Base-by-base conservation (phyloP, 1,140 invertebrate species). In the Tyrophagus putrescentiae region DNA sequence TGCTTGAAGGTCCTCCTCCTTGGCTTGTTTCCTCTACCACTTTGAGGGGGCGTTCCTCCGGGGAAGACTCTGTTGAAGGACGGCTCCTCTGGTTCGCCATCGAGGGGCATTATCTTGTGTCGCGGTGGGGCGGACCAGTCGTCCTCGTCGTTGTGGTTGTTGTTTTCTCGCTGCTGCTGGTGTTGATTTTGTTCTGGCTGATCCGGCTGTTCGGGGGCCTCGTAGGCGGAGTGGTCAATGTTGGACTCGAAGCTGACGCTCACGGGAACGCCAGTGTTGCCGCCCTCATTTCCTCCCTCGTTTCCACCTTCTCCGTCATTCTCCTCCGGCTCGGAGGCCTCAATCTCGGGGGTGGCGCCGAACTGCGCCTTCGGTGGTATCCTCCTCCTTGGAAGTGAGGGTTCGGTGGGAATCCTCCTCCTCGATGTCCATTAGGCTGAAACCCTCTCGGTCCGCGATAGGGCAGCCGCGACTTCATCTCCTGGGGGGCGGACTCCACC, bases 401-500 rank as follows among this genome's bases (percentile, higher is more conserved):
- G n/a, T n/a, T n/a, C n/a, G n/a, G n/a, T n/a, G n/a, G n/a, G n/a
- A n/a, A n/a, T n/a, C n/a, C n/a, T n/a, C n/a, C n/a, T n/a, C n/a
- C n/a, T n/a, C n/a, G n/a, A n/a, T n/a, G n/a, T n/a, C n/a, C n/a
- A n/a, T n/a, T n/a, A n/a, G n/a, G n/a, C n/a, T n/a, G n/a, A n/a
- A n/a, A n/a, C n/a, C n/a, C n/a, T n/a, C n/a, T n/a, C n/a, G n/a
- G n/a, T n/a, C n/a, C n/a, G n/a, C 25, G 52, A 33, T 54, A 54
- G n/a, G 52, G 52, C 25, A 34, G 25, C n/a, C n/a, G n/a, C 39
- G 52, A 27, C 27, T 13, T 32, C 25, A 27, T 54, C 52, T 34
- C 39, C 4, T 28, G 25, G 2, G 52, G 52, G 21, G 52, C 52
- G 4, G 52, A 54, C 39, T 54, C 52, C 3, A 54, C 52, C 39